Conservation (phyloP, 2,113 vertebrate species). For the Echinops telfairi region DNA sequence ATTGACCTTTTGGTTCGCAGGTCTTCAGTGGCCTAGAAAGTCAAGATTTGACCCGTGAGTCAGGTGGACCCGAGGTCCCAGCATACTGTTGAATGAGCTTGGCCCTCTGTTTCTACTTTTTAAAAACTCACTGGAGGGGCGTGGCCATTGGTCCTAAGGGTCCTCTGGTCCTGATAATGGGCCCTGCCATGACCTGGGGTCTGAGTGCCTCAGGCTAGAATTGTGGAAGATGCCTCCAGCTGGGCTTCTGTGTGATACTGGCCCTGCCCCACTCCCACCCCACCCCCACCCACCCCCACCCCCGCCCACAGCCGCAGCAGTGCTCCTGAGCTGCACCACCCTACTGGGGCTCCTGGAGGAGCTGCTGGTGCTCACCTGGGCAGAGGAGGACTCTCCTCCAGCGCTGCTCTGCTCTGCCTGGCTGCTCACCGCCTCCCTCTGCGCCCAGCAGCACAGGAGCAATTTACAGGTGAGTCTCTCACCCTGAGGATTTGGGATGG, state of each 20-base stretch:
- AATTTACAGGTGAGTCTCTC: constrained; percentile 90
- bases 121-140: not conserved
- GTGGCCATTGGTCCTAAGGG: not conserved
- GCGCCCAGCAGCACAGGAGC: constrained; percentile 90
- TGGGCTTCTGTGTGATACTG: not conserved
- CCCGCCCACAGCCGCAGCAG: constrained; percentile 88
- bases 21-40: not conserved
- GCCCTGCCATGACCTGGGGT: not conserved
- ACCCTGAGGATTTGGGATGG: not conserved
- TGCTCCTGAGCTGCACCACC: constrained; percentile 92
- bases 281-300: too few species aligned
- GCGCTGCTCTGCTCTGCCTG: constrained; percentile 91
- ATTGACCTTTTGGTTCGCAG: too few species aligned
- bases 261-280: too few species aligned
- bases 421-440: constrained; percentile 91
- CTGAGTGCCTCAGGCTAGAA: not conserved
- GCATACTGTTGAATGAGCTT: not conserved
- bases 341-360: constrained; percentile 94
- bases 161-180: not conserved
- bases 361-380: constrained; percentile 87
- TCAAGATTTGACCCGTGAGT: not conserved
- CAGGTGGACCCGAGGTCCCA: not conserved
- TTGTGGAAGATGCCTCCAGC: not conserved
- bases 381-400: constrained; percentile 66
- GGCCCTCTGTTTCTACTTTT: not conserved